A percentile compares a stretch with the other conserved stretches of the same genome.
Conservation (phyloP, 2,888 invertebrate species). For the Tachina fera region DNA sequence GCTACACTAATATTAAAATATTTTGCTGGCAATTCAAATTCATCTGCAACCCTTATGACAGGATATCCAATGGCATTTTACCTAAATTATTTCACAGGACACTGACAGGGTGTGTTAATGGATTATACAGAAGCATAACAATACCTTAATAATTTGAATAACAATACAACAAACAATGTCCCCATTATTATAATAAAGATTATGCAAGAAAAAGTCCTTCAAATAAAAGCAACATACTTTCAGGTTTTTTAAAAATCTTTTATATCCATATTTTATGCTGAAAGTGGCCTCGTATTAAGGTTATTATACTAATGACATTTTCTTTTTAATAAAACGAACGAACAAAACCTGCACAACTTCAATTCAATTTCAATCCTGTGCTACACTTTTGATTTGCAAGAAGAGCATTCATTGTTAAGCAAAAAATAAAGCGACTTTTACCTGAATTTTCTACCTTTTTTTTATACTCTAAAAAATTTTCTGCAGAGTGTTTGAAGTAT, state of each 20-base stretch:
- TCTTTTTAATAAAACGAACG: neutral
- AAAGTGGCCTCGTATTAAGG: slow-evolving; percentile 4
- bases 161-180: slow-evolving; percentile 24
- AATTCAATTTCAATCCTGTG: slow-evolving; percentile 19
- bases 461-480: neutral
- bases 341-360: slow-evolving; percentile 38
- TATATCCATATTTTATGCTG: neutral
- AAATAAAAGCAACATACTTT: neutral
- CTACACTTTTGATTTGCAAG: slow-evolving; percentile 39
- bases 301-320: neutral
- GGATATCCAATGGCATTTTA: neutral
- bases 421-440: neutral
- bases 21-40: neutral
- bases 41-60: no score
- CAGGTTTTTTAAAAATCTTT: neutral
- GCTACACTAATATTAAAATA: neutral
- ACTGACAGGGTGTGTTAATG: slow-evolving; percentile 1
- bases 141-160: slow-evolving; percentile 12
- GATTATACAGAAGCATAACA: slow-evolving; percentile 26
- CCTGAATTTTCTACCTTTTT: slow-evolving; percentile 16
- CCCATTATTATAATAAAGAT: slow-evolving; percentile 9
- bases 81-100: neutral
- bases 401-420: neutral
- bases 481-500: slow-evolving; percentile 35
- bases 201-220: neutral